A percentile compares a stretch with the other conserved stretches of the same genome.
These are phyloP conservation scores for Natator depressus DNA, from an alignment of 2,113 vertebrate species.

Conservation along the genomic window DNA sequence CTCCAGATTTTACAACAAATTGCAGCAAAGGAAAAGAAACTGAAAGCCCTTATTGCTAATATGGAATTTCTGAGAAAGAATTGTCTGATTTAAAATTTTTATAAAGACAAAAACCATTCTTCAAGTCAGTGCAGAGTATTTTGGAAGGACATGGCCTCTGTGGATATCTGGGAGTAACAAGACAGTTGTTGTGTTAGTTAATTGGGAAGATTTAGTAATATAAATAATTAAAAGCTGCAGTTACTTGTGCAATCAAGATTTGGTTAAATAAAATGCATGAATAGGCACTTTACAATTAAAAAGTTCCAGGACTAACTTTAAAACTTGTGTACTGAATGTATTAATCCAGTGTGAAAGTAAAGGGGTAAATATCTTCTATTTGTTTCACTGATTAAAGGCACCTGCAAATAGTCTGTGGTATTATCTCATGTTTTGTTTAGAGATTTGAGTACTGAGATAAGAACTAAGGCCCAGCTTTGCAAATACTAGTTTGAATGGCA, in stretches of 20 bases:
- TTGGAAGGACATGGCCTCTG: not conserved
- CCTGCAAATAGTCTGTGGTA: not conserved
- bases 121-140: not conserved
- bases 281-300: not conserved
- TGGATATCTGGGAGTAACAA: not conserved
- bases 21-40: not conserved
- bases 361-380: not conserved
- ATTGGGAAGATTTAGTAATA: not conserved
- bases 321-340: not conserved
- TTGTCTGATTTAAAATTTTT: not conserved
- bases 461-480: not conserved
- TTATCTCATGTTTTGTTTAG: not conserved
- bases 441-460: not conserved
- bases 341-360: not conserved
- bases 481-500: not conserved
- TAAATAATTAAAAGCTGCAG: not conserved
- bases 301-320: not conserved
- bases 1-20: not conserved
- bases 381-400: not conserved
- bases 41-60: not conserved
- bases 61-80: not conserved
- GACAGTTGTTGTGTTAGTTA: not conserved
- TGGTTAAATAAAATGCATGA: not conserved
- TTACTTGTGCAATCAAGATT: not conserved
- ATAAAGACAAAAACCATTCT: not conserved